phyloP scores from a whole-genome alignment of 2,113 vertebrate genomes.

The Litocranius walleri region DNA sequence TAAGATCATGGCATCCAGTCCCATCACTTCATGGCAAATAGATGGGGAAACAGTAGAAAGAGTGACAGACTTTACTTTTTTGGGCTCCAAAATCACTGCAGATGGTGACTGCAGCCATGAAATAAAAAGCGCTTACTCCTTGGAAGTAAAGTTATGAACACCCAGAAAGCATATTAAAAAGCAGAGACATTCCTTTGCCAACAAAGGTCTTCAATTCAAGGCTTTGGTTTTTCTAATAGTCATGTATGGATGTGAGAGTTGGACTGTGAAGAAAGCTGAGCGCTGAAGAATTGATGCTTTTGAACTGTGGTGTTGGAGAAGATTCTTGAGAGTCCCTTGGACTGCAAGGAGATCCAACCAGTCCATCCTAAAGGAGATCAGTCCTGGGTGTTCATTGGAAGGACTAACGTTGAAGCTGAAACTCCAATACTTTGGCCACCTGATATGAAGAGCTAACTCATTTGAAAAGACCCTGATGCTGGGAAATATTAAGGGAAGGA shows the following conservation, averaged over 20 bases:
- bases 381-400: not conserved
- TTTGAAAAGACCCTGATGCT: not conserved
- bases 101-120: too few species aligned
- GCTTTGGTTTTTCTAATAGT: too few species aligned
- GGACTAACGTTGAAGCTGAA: not conserved
- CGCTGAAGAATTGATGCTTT: accelerated
- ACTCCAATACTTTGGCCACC: not conserved
- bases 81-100: too few species aligned
- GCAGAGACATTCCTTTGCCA: not conserved
- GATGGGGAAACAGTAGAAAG: too few species aligned
- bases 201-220: too few species aligned
- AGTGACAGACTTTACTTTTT: too few species aligned
- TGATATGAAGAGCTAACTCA: not conserved
- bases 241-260: too few species aligned
- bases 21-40: too few species aligned
- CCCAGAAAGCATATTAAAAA: not conserved
- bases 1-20: too few species aligned
- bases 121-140: too few species aligned
- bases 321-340: not conserved
- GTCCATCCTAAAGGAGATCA: not conserved
- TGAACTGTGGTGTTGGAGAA: not conserved
- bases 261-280: not conserved
- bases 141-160: too few species aligned
- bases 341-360: not conserved
- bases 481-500: not conserved